Evolutionary conservation across 2,113 vertebrate genomes (phyloP), one percentile per base, ranked within the genome.

Genomic region (Condylura cristata): DNA sequence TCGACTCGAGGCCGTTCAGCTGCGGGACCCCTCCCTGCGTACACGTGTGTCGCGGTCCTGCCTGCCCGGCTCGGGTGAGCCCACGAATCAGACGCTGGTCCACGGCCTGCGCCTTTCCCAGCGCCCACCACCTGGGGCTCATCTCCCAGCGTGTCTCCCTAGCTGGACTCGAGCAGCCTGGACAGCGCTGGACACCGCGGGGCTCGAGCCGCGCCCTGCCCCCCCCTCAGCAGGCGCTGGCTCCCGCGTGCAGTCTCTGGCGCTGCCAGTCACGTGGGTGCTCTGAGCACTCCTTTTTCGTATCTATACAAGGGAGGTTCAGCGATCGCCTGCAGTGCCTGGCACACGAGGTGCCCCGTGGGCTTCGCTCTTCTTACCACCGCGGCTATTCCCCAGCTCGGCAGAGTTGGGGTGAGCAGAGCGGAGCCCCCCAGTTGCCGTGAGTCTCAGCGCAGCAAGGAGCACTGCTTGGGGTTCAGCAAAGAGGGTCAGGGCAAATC

Each of bases 231-330:
- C 7, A n/a, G n/a, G n/a, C n/a, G n/a, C 1, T 0, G 37, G 20
- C 12, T 46, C 14, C 66, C 4, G 0, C 20, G 8, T 0, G 0
- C 0, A 12, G 39, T 12, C 12, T 16, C 79, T 8, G 17, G 70
- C 44, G 39, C 81, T 74, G 65, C 58, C 12, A 13, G 4, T 53
- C 53, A 0, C 37, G 30, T 18, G n/a, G 0, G 24, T 39, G 46
- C 53, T 53, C 28, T 24, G 26, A 41, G 83, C 11, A 26, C 10
- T n/a, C 48, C 66, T 17, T 37, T 56, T 76, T 17, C 53, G 26
- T n/a, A 13, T 8, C 24, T 26, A 9, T 5, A 6, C 58, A 63
- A 28, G 4, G 30, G 39, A n/a, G 22, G 1, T 22, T 39, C 34
- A 32, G 2, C 17, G 80, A 66, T 48, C 63, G 68, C 53, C 63